Base-by-base conservation (phyloP, 2,888 invertebrate species). In the Hydrotaea diabolus region DNA sequence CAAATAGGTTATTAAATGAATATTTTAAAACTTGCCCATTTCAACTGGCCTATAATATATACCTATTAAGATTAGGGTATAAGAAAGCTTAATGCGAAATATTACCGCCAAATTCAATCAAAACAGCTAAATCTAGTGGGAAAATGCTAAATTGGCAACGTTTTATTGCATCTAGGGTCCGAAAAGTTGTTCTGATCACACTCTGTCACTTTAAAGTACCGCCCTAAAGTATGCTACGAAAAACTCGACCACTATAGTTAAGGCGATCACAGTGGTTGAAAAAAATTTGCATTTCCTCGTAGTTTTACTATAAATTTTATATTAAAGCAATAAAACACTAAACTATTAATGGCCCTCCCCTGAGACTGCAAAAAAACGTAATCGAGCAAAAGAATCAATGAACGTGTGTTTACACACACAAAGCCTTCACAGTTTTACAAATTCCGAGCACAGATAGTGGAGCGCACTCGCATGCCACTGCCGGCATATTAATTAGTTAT, bases 371-470 rank as follows among this genome's bases (percentile, higher is more conserved):
- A 57, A 73, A 57, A 31, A 31, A 31, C 2, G 31, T 55, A 55
- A 55, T 36, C 39, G 13, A 55, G 19, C 31, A 26, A 46, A 73
- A 49, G 23, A 49, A 69, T 13, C 21, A 39, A 39, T 39, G 17
- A 23, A 53, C 36, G 17, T 3, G 39, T 13, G 5, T 8, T 3
- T 36, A 72, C 36, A 57, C 17, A 26, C 15, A 23, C 3, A 31
- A 31, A 31, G 7, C 31, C 31, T 7, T 7, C 15, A 57, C 31
- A 79, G 31, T 31, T 84, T n/a, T 79, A 81, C 11, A 74, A 77
- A 85, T 85, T 59, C 85, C 15, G n/a, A 23, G n/a, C 82, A 80
- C 82, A 82, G 64, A 73, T 82, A 49, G 15, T 85, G 82, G 85
- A 77, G 77, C 82, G 77, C 49, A 77, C 53, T 21, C 26, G 13